phyloP scores from a whole-genome alignment of 2,113 vertebrate species.

The Camelus dromedarius region DNA sequence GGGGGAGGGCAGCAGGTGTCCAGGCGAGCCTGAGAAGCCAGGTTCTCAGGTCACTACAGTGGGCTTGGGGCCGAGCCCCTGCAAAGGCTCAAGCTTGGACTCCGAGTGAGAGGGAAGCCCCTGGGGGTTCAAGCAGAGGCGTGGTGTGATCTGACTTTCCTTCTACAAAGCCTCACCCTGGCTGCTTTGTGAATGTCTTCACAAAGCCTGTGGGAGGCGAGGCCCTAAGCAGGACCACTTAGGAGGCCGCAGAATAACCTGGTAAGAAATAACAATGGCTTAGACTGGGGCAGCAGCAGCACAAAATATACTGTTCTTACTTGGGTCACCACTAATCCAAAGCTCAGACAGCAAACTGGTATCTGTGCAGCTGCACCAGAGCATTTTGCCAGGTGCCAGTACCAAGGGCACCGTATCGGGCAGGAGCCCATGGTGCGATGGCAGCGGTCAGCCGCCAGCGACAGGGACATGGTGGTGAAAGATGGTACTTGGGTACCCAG shows the following conservation, averaged over 20 bases:
- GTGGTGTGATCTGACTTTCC: too few species aligned
- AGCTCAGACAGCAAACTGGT: not conserved
- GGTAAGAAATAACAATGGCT: not conserved
- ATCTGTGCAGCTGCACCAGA: not conserved
- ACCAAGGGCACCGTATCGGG: not conserved
- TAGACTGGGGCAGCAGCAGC: rapidly evolving
- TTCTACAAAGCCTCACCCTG: not conserved
- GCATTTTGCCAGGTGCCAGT: not conserved
- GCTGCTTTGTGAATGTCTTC: not conserved
- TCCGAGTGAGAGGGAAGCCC: not conserved
- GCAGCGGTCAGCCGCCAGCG: rapidly evolving
- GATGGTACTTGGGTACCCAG: rapidly evolving
- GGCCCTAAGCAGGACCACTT: rapidly evolving
- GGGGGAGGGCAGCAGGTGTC: not conserved
- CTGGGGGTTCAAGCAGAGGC: not conserved
- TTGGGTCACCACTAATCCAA: not conserved
- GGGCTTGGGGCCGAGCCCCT: not conserved
- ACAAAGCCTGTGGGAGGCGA: not conserved
- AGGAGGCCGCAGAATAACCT: not conserved
- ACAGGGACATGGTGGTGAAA: rapidly evolving
- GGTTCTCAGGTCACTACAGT: not conserved
- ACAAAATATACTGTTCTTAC: not conserved
- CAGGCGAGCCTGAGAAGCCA: not conserved
- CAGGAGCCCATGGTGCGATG: too few species aligned
- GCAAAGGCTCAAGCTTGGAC: not conserved